Percentiles rank a stretch among this genome's conserved stretches.
Conservation (phyloP, 2,888 invertebrate genomes). For the Mythimna vitellina region DNA sequence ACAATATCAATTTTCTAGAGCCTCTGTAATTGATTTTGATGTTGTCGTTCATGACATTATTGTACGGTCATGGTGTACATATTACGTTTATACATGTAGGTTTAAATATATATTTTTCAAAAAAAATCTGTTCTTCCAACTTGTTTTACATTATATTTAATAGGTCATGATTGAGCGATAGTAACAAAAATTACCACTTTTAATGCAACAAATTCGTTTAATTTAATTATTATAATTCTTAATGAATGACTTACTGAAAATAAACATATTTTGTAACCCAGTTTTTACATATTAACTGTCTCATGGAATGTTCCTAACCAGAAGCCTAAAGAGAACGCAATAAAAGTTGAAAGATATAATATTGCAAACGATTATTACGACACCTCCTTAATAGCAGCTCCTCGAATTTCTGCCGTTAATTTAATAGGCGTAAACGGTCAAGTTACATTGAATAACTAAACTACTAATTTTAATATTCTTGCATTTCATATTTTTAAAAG, state of each 20-base stretch:
- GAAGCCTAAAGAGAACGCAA: conserved; percentile 21
- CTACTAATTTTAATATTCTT: conserved; percentile 56
- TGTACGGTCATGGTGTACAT: conserved; percentile 18
- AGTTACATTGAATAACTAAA: conserved; percentile 67
- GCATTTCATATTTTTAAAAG: conserved; percentile 51
- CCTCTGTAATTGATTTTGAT: conserved; percentile 47
- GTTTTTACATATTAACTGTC: background rate
- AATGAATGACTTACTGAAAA: background rate
- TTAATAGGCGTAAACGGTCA: conserved; percentile 75
- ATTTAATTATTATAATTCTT: background rate
- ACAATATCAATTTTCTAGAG: conserved; percentile 43
- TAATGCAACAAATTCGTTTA: background rate
- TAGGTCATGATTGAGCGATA: background rate
- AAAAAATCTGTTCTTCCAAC: background rate
- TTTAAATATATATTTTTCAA: background rate
- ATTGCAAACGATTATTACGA: conserved; percentile 66
- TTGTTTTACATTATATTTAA: background rate
- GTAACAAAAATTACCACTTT: background rate
- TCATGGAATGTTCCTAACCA: conserved; percentile 5
- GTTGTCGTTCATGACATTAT: conserved; percentile 41
- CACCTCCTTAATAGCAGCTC: conserved; percentile 69
- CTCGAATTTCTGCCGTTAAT: conserved; percentile 71
- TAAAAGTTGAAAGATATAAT: conserved; percentile 53
- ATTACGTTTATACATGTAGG: background rate
- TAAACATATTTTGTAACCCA: background rate